Evolutionary conservation across 2,797 vertebrate genomes (phyloP), one percentile per base, ranked within the genome.

Genomic region (Aulostomus chinensis): DNA sequence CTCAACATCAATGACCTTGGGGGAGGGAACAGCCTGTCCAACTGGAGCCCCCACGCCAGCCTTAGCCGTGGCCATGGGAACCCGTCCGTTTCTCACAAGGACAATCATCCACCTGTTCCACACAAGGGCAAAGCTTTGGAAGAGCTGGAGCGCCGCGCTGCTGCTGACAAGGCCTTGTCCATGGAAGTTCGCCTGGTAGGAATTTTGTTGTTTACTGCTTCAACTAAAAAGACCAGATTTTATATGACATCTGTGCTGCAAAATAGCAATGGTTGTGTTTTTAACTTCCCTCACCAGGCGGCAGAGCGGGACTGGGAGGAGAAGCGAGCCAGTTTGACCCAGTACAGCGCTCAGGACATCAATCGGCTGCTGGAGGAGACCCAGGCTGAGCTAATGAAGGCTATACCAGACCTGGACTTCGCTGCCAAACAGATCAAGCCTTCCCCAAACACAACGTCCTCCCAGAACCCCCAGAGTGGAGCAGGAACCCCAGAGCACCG

Each of bases 291-390:
- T 66, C 52, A 48, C 24, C 74, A 99, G 96, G 96, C 96, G 11
- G 96, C 96, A 0, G 97, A 99, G 86, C 84, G 96, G 16, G 97
- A 98, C 86, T 98, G 96, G 97, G 97, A 99, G 87, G 97, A 98
- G 89, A 98, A 98, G 64, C 86, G 96, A 14, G 96, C 95, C 4
- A 97, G 93, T 22, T 85, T 98, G 67, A 97, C 94, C 57, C 96
- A 98, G 82, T 98, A 97, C 87, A 99, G 96, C 0, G 92, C 96
- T 79, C 96, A 97, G 88, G 97, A 98, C 90, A 98, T 99, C 83
- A 98, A 97, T 86, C 93, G 97, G 13, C 92, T 98, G 4, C 91
- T 98, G 86, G 96, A 98, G 72, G 97, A 99, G 89, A 98, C 97
- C 0, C 96, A 98, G 75, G 97, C 95, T 0, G 96, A 99, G 86